Conservation (phyloP, 2,888 invertebrate species). For the Hetaerina titia region DNA sequence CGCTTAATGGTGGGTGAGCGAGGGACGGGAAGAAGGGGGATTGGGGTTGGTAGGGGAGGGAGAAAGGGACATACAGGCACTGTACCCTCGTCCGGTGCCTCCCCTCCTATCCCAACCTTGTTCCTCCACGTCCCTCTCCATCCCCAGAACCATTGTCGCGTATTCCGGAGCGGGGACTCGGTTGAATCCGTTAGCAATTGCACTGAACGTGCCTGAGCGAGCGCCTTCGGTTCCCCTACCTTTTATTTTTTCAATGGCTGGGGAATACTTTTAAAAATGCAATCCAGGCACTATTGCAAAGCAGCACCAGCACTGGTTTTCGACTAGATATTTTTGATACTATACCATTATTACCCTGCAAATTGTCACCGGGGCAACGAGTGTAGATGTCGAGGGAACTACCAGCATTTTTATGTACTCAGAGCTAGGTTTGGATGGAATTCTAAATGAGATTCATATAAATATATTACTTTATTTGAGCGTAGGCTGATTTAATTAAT, state of each 20-base stretch:
- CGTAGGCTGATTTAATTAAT: no score
- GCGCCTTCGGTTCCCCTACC: not conserved
- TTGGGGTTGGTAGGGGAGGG: not conserved
- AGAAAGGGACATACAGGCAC: not conserved
- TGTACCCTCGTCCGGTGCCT: not conserved
- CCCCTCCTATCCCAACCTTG: not conserved
- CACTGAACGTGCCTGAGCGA: not conserved
- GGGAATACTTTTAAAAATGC: not conserved
- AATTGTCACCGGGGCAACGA: not conserved
- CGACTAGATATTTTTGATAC: not conserved
- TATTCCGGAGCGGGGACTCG: not conserved
- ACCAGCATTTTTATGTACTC: not conserved
- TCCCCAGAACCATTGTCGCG: not conserved
- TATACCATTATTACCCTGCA: not conserved
- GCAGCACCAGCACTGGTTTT: not conserved
- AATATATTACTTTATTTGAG: not conserved
- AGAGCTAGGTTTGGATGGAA: not conserved
- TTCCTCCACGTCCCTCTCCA: not conserved
- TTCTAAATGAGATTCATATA: not conserved
- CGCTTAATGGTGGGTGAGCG: not conserved
- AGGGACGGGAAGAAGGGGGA: not conserved
- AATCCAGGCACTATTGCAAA: not conserved
- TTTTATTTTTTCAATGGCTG: not conserved
- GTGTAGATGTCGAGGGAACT: not conserved
- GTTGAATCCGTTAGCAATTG: constrained; percentile 18